phyloP scores from a whole-genome alignment of 2,797 vertebrate species.

The Brachyrhaphis roseni region DNA sequence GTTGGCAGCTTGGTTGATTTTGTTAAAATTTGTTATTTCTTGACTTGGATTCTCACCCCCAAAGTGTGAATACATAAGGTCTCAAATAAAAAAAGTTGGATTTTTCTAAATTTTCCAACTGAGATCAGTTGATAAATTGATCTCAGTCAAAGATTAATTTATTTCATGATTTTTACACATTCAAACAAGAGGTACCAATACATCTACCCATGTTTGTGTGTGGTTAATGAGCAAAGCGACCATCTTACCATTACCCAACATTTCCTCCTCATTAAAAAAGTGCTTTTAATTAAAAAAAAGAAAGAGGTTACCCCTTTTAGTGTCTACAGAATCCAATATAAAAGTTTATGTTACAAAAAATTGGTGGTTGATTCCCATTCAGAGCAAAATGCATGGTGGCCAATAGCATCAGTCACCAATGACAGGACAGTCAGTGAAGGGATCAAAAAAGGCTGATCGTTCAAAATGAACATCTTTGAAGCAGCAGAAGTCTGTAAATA shows the following conservation, averaged over 20 bases:
- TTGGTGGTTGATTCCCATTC: slow-evolving; percentile 63
- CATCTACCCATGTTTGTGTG: neutral
- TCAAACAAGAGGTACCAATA: too few species aligned
- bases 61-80: neutral
- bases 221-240: slow-evolving; percentile 21
- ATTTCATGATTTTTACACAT: neutral
- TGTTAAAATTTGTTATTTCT: neutral
- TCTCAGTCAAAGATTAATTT: neutral
- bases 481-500: slow-evolving; percentile 4
- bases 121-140: too few species aligned
- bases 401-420: slow-evolving; percentile 23
- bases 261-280: slow-evolving; percentile 52
- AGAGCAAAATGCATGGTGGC: slow-evolving; percentile 48
- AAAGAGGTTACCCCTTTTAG: slow-evolving; percentile 38
- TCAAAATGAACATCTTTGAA: slow-evolving; percentile 16
- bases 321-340: slow-evolving; percentile 37
- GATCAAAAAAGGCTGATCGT: slow-evolving; percentile 12
- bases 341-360: slow-evolving; percentile 32
- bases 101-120: neutral
- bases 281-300: slow-evolving; percentile 52
- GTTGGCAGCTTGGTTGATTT: neutral
- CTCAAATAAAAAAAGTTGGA: neutral
- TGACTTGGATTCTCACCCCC: neutral
- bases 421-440: slow-evolving; percentile 29
- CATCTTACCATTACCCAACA: slow-evolving; percentile 9